Percentiles rank a stretch among this genome's conserved stretches.
phyloP scores from a whole-genome alignment of 2,113 vertebrate genomes.

The Cheirogaleus medius region DNA sequence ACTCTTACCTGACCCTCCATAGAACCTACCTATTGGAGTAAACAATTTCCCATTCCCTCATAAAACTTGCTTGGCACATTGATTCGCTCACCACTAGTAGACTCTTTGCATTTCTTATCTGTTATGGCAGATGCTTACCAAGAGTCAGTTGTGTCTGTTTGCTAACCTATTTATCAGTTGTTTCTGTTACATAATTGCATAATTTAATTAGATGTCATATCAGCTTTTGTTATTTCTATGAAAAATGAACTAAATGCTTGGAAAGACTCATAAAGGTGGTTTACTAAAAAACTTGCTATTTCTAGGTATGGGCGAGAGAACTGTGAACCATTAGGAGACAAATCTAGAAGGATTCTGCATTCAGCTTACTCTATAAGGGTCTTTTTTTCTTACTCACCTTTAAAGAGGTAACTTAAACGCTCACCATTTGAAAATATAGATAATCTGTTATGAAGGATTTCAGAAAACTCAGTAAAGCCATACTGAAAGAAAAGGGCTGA shows the following conservation, averaged over 20 bases:
- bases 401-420: neutral
- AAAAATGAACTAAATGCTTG: neutral
- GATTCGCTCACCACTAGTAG: neutral
- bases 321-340: neutral
- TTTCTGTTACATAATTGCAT: neutral
- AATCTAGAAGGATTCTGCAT: neutral
- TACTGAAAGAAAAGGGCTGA: neutral
- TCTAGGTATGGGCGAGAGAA: neutral
- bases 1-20: neutral
- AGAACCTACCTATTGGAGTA: neutral
- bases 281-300: neutral
- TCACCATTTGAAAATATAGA: neutral
- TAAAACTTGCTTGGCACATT: too few relatives aligned
- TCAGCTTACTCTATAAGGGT: neutral
- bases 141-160: neutral
- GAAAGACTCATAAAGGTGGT: neutral
- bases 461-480: neutral
- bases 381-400: neutral
- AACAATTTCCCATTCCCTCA: neutral
- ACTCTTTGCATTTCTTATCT: neutral
- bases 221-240: neutral
- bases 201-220: neutral
- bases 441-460: neutral
- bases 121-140: neutral
- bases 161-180: neutral